Evolutionary conservation across 1,140 invertebrate species (phyloP), one percentile per base, ranked within the genome.

Genomic region (Antheraea pernyi): DNA sequence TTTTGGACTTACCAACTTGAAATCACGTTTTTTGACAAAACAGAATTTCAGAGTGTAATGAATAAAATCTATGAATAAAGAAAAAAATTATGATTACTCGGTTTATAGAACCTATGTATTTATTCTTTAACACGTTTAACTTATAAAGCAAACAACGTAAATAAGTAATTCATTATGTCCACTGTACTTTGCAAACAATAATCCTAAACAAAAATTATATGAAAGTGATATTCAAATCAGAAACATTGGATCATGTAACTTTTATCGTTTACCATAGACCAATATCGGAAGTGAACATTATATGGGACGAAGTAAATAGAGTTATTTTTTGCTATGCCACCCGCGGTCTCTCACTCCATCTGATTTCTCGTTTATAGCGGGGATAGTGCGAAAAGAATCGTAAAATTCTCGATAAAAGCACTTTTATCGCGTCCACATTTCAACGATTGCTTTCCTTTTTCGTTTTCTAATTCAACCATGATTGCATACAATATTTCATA

Each of bases 361-460:
- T 85, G 83, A 88, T 88, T 89, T 83, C 75, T 71, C 82, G 77
- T 88, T 88, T 88, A 87, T 85, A 78, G 84, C 79, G 61, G 77
- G 84, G 77, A 83, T 85, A 82, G 83, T 84, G 80, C 76, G 76
- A 82, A 85, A 82, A 77, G 79, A 86, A 77, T 78, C 81, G 80
- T 89, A 88, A 89, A 91, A 84, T 80, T 66, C 75, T 73, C 87
- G 78, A 89, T 91, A 88, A 91, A 91, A 86, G 63, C 73, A 72
- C 72, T 82, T 82, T 79, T 79, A 78, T 84, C 77, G 76, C 72
- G 76, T 82, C 76, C 79, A 88, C 79, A 81, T 79, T 84, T 82
- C 71, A 80, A 79, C 84, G 79, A 84, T 78, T 72, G 78, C 77
- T 83, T 85, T 84, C 82, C 78, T 78, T 80, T 79, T 81, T 82